These are phyloP conservation scores for Orthosia gothica DNA, from an alignment of 2,888 invertebrate genomes.

Conservation along the genomic window DNA sequence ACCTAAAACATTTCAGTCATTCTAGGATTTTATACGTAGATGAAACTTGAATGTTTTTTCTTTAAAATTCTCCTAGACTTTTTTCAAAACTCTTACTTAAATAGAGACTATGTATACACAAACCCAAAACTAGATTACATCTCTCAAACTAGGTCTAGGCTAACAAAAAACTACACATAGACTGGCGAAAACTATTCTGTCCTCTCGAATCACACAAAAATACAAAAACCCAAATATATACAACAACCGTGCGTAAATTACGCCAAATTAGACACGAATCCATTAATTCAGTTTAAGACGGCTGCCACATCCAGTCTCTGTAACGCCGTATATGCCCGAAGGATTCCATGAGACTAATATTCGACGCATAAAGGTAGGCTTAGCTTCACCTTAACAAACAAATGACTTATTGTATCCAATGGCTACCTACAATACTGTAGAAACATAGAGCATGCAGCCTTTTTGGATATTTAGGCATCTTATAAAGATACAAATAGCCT, in stretches of 20 bases:
- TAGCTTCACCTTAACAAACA: slow-evolving; percentile 55
- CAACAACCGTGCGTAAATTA: slow-evolving; percentile 25
- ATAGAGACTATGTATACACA: not conserved
- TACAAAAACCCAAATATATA: not conserved
- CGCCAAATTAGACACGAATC: slow-evolving; percentile 26
- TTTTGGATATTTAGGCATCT: no score
- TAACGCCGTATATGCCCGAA: slow-evolving; percentile 63
- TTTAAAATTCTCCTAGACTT: no score
- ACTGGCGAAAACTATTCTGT: not conserved
- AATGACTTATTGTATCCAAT: no score
- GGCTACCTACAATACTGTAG: no score
- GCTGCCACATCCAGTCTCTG: slow-evolving; percentile 50
- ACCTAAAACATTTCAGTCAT: no score
- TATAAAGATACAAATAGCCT: no score
- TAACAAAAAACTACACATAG: not conserved
- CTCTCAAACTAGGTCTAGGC: no score
- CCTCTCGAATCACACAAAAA: not conserved
- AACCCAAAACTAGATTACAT: not conserved
- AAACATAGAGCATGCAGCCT: no score
- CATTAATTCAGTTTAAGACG: slow-evolving; percentile 50
- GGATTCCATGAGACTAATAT: slow-evolving; percentile 72
- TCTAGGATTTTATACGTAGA: no score
- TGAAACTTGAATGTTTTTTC: no score
- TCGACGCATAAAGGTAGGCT: slow-evolving; percentile 69
- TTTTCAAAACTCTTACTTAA: no score